A percentile compares a stretch with the other conserved stretches of the same genome.
Evolutionary conservation across 2,797 vertebrate species (phyloP).

Genomic region (Periophthalmus magnuspinnatus): DNA sequence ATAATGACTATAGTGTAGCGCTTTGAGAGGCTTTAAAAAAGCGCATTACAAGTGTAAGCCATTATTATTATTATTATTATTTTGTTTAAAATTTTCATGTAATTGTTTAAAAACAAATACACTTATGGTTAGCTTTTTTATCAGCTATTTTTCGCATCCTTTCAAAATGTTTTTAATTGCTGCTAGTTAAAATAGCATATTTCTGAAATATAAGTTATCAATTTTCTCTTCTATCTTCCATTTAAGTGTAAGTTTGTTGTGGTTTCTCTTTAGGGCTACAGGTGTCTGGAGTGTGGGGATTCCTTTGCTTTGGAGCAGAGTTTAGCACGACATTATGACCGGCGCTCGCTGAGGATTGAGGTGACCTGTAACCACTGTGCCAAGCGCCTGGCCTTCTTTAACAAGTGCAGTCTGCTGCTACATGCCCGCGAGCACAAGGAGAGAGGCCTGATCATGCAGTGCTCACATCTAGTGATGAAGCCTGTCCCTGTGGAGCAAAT

Average conservation of each 20-base stretch:
- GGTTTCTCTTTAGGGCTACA: slow-evolving; percentile 76
- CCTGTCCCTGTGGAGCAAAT: slow-evolving; percentile 93
- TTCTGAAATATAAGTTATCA: neutral
- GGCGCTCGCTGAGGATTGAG: slow-evolving; percentile 93
- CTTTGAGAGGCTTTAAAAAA: too few species aligned
- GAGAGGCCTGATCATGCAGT: slow-evolving; percentile 95
- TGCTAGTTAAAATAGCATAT: neutral
- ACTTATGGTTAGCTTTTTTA: neutral
- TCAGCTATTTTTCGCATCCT: neutral
- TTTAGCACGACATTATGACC: slow-evolving; percentile 90
- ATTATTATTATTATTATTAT: too few species aligned
- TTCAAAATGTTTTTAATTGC: neutral
- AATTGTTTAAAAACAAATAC: too few species aligned
- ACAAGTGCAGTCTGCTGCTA: slow-evolving; percentile 95
- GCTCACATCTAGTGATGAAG: slow-evolving; percentile 94
- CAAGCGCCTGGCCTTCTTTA: slow-evolving; percentile 94
- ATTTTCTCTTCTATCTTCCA: neutral
- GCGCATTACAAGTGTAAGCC: too few species aligned
- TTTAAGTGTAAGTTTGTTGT: neutral
- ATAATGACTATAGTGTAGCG: too few species aligned
- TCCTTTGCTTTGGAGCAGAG: slow-evolving; percentile 92
- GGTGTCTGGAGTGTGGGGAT: slow-evolving; percentile 94
- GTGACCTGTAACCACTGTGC: slow-evolving; percentile 97
- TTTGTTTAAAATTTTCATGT: too few species aligned
- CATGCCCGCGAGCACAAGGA: slow-evolving; percentile 98